These are phyloP conservation scores for Coremacera marginata DNA, from an alignment of 2,888 invertebrate genomes.

Conservation along the genomic window DNA sequence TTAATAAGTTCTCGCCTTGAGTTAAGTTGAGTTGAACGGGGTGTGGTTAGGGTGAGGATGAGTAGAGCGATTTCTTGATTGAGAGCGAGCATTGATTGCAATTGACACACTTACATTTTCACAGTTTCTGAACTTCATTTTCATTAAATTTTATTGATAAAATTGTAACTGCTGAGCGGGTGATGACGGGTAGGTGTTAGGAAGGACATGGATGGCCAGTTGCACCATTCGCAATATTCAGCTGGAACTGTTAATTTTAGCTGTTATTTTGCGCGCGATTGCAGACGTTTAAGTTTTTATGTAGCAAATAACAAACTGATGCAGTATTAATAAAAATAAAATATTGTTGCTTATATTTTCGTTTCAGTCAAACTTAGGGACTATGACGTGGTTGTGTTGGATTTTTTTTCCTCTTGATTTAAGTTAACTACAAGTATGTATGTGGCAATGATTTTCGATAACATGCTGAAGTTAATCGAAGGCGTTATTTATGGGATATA, in stretches of 20 bases:
- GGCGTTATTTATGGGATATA: too few relatives aligned
- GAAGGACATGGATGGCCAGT: too few relatives aligned
- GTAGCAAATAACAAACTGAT: too few relatives aligned
- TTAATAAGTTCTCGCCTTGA: slow-evolving; percentile 25
- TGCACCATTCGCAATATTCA: not conserved
- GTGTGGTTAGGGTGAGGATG: not conserved
- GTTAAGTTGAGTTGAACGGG: not conserved
- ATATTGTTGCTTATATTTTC: too few relatives aligned
- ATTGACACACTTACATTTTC: slow-evolving; percentile 25
- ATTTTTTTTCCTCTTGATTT: too few relatives aligned
- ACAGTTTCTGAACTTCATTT: slow-evolving; percentile 19
- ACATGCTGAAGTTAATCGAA: too few relatives aligned
- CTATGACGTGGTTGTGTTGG: too few relatives aligned
- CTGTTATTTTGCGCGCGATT: not conserved
- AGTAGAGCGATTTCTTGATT: not conserved
- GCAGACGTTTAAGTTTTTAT: not conserved
- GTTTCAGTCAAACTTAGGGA: too few relatives aligned
- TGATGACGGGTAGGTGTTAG: too few relatives aligned
- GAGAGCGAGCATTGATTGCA: slow-evolving; percentile 4
- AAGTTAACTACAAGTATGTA: too few relatives aligned
- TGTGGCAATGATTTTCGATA: too few relatives aligned
- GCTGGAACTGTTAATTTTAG: not conserved
- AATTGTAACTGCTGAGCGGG: not conserved
- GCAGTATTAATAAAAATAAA: too few relatives aligned
- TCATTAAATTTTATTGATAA: slow-evolving; percentile 8